These are phyloP conservation scores for Synodontis membranacea DNA, from an alignment of 2,113 vertebrate genomes.

Conservation along the genomic window DNA sequence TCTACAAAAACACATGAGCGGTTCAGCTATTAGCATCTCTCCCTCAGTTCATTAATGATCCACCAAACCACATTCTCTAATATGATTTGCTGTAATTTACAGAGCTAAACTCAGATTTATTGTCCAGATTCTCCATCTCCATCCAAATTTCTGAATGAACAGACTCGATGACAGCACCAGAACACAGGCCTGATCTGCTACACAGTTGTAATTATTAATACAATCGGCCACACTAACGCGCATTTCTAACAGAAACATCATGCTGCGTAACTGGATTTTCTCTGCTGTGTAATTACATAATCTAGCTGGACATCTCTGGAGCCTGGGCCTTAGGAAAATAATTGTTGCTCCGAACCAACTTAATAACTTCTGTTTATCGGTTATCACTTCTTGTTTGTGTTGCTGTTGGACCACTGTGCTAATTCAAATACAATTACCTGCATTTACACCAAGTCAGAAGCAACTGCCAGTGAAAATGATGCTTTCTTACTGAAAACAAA, in stretches of 20 bases:
- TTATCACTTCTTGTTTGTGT: neutral
- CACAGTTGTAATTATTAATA: neutral
- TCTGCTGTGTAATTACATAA: conserved; percentile 16
- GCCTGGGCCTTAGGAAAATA: neutral
- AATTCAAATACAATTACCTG: neutral
- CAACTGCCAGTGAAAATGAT: neutral
- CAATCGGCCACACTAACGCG: neutral
- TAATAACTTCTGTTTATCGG: neutral
- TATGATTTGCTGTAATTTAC: neutral
- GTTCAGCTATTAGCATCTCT: neutral
- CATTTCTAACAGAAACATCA: conserved; percentile 26
- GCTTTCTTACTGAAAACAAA: neutral
- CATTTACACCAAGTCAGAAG: no score
- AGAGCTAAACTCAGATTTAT: neutral
- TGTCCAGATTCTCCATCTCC: conserved; percentile 3
- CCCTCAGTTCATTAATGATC: neutral
- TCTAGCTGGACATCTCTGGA: conserved; percentile 6
- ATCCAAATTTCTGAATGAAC: conserved; percentile 14
- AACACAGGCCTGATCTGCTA: conserved; percentile 9
- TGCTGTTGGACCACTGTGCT: neutral
- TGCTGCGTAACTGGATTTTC: conserved; percentile 10
- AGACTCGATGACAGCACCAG: neutral
- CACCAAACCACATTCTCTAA: neutral
- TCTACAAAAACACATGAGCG: neutral
- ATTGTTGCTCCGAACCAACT: neutral